These are phyloP conservation scores for Lithophane ornitopus DNA, from an alignment of 2,888 invertebrate species.

Conservation along the genomic window DNA sequence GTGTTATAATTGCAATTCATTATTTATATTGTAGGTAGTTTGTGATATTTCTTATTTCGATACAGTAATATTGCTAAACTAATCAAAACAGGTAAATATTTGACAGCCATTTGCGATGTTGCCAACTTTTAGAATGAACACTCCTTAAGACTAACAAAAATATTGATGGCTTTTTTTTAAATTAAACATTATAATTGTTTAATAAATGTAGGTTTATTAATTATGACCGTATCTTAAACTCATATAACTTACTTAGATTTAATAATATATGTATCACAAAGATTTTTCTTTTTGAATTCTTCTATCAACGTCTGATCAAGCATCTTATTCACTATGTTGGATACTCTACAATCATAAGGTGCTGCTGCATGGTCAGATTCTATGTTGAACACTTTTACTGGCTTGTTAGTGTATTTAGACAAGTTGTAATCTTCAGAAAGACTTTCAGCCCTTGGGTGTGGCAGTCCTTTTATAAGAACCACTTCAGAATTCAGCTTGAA, in stretches of 20 bases:
- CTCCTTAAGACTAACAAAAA: too few relatives aligned
- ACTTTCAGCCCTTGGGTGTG: slow-evolving; percentile 59
- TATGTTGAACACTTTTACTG: slow-evolving; percentile 71
- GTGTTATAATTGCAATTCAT: too few relatives aligned
- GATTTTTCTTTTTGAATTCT: slow-evolving; percentile 70
- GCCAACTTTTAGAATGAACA: too few relatives aligned
- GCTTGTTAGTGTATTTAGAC: slow-evolving; percentile 72
- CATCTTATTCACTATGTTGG: slow-evolving; percentile 75
- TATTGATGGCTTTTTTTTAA: background rate
- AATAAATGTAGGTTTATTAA: slow-evolving; percentile 19
- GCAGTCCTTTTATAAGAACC: slow-evolving; percentile 73
- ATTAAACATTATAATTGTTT: background rate
- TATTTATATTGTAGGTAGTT: too few relatives aligned
- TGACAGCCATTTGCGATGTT: too few relatives aligned
- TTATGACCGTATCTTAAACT: slow-evolving; percentile 51
- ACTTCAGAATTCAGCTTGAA: slow-evolving; percentile 74
- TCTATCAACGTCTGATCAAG: slow-evolving; percentile 68
- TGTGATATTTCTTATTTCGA: too few relatives aligned
- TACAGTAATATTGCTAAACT: too few relatives aligned
- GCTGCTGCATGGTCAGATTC: slow-evolving; percentile 70
- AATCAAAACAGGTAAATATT: too few relatives aligned
- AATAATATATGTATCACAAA: slow-evolving; percentile 69
- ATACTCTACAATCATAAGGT: slow-evolving; percentile 70
- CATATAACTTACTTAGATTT: slow-evolving; percentile 12
- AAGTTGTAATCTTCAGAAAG: slow-evolving; percentile 75